Conservation (phyloP, 2,888 invertebrate species). For the Platycheirus rosarum region DNA sequence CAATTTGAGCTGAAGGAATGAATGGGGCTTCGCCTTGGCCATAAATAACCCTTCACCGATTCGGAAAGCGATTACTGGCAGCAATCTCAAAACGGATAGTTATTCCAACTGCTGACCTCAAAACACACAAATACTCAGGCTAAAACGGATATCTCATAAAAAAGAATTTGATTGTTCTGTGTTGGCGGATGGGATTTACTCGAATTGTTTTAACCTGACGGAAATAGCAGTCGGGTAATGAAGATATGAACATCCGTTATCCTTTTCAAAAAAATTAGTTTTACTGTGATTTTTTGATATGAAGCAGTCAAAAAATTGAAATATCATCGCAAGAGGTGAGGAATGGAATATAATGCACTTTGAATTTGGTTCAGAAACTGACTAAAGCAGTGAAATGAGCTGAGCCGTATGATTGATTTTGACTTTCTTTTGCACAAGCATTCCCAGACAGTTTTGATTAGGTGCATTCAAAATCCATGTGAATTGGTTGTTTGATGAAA, state of each 20-base stretch:
- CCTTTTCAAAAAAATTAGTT: too few species aligned
- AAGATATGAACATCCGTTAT: slow-evolving; percentile 37
- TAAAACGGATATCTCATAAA: slow-evolving; percentile 27
- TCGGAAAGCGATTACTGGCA: slow-evolving; percentile 34
- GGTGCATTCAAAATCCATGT: too few species aligned
- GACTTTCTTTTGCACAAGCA: too few species aligned
- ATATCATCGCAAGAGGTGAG: not conserved
- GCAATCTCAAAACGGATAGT: slow-evolving; percentile 35
- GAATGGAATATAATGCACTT: too few species aligned
- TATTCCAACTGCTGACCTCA: slow-evolving; percentile 38
- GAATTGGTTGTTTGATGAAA: too few species aligned
- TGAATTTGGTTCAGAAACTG: too few species aligned
- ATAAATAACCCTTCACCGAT: slow-evolving; percentile 53
- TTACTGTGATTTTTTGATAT: too few species aligned
- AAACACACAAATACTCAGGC: slow-evolving; percentile 34
- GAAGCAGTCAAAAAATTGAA: slow-evolving; percentile 3
- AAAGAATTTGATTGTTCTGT: slow-evolving; percentile 37
- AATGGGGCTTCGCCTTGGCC: slow-evolving; percentile 26
- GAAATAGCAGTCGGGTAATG: slow-evolving; percentile 22
- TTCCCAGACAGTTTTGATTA: too few species aligned
- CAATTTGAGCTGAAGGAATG: slow-evolving; percentile 18
- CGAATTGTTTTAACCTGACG: slow-evolving; percentile 17
- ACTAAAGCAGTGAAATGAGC: too few species aligned
- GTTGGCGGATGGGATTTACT: slow-evolving; percentile 4
- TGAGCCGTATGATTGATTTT: too few species aligned